These are phyloP conservation scores for Caenorhabditis becei DNA, from an alignment of 2,888 invertebrate genomes.

Conservation along the genomic window DNA sequence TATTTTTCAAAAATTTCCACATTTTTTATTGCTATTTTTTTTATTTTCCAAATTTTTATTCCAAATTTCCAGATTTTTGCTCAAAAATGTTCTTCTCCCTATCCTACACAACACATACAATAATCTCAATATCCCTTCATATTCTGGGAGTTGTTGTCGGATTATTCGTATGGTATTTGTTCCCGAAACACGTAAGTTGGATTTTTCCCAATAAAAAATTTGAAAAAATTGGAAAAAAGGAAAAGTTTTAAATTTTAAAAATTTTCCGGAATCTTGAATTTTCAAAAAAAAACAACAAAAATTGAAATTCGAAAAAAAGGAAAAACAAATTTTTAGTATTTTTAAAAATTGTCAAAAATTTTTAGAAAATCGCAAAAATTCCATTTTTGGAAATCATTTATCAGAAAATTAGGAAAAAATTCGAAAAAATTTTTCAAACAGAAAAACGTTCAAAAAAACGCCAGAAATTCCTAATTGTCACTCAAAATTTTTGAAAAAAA, in stretches of 20 bases:
- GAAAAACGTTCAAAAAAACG: no score
- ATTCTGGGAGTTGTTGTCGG: slow-evolving; percentile 72
- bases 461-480: no score
- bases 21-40: neutral
- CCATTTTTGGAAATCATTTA: no score
- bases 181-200: slow-evolving; percentile 76
- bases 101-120: slow-evolving; percentile 70
- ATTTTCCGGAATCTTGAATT: neutral
- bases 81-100: slow-evolving; percentile 62
- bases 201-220: neutral
- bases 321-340: neutral
- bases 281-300: neutral
- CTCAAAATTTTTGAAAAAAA: neutral
- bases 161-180: slow-evolving; percentile 77
- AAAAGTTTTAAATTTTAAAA: no score
- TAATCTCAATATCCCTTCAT: slow-evolving; percentile 74
- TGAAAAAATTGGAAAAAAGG: neutral
- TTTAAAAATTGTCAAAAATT: neutral
- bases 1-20: neutral
- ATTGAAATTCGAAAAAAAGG: neutral
- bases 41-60: neutral
- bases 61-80: neutral
- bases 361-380: neutral
- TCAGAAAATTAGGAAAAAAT: no score
- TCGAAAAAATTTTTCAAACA: no score